Evolutionary conservation across 2,888 invertebrate species (phyloP).

Genomic region (Oligia latruncula): DNA sequence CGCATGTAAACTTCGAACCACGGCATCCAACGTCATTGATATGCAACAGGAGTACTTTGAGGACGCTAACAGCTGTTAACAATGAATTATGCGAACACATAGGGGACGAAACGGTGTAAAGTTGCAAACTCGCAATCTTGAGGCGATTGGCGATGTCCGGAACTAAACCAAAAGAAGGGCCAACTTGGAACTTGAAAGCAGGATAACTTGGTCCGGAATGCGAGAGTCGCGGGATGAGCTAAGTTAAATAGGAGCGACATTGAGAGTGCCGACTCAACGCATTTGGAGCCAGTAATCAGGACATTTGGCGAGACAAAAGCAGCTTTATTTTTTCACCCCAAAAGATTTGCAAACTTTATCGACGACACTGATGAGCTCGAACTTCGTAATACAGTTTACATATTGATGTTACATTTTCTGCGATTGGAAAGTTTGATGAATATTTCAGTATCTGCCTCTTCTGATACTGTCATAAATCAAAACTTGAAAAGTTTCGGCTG

Average conservation of each 20-base stretch:
- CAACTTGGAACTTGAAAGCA: slow-evolving; percentile 71
- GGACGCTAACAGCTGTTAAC: slow-evolving; percentile 50
- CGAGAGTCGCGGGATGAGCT: slow-evolving; percentile 63
- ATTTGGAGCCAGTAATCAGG: slow-evolving; percentile 57
- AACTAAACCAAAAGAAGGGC: slow-evolving; percentile 71
- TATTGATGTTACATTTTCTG: slow-evolving; percentile 54
- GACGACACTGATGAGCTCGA: slow-evolving; percentile 51
- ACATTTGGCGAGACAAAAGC: slow-evolving; percentile 51
- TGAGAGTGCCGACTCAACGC: slow-evolving; percentile 59
- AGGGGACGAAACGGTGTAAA: slow-evolving; percentile 47
- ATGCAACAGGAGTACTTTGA: slow-evolving; percentile 55
- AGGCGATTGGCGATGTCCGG: slow-evolving; percentile 68
- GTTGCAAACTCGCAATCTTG: slow-evolving; percentile 71
- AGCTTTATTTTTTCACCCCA: slow-evolving; percentile 53
- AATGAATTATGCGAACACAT: slow-evolving; percentile 50
- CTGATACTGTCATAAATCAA: slow-evolving; percentile 29
- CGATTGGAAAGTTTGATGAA: slow-evolving; percentile 34
- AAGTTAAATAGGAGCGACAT: slow-evolving; percentile 77
- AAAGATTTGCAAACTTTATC: slow-evolving; percentile 57
- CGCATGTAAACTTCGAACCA: slow-evolving; percentile 36
- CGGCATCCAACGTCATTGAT: slow-evolving; percentile 45
- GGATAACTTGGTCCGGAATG: slow-evolving; percentile 68
- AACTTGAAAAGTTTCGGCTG: slow-evolving; percentile 13
- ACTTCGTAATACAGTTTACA: slow-evolving; percentile 55
- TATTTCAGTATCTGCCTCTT: slow-evolving; percentile 34